Evolutionary conservation across 1,140 invertebrate species (phyloP).

Genomic region (Eciton burchellii): DNA sequence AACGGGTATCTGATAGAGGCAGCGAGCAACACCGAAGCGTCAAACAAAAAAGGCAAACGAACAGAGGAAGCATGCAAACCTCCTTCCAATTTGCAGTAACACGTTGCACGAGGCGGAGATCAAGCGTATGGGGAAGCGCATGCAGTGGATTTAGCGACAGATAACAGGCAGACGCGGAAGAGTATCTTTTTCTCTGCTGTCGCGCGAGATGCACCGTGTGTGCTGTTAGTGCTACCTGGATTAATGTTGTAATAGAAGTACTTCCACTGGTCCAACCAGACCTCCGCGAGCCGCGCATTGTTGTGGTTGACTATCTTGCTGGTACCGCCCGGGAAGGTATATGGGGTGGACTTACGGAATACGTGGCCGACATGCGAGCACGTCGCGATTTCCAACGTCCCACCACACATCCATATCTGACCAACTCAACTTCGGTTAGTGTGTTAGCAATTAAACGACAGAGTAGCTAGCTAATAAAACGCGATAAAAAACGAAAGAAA

Average conservation of each 20-base stretch:
- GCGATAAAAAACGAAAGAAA: constrained; percentile 51
- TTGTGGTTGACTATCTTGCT: constrained; percentile 99
- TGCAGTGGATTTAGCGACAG: constrained; percentile 32
- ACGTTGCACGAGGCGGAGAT: constrained; percentile 60
- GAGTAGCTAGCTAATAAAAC: constrained; percentile 42
- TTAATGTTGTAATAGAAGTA: constrained; percentile 99
- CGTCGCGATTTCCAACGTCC: constrained; percentile 95
- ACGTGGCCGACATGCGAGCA: constrained; percentile 98
- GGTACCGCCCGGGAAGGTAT: constrained; percentile 99
- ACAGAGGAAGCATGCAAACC: constrained; percentile 55
- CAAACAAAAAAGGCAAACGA: constrained; percentile 37
- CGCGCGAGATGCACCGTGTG: constrained; percentile 64
- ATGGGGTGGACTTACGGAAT: constrained; percentile 99
- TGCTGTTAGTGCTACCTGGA: constrained; percentile 90
- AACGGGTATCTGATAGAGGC: constrained; percentile 83
- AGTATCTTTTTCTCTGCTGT: constrained; percentile 49
- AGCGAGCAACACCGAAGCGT: constrained; percentile 26
- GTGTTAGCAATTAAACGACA: constrained; percentile 77
- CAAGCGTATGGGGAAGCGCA: constrained; percentile 22
- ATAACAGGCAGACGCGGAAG: background rate
- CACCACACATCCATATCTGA: constrained; percentile 99
- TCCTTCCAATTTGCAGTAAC: constrained; percentile 38
- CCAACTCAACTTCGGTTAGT: constrained; percentile 85
- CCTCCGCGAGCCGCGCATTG: constrained; percentile 97
- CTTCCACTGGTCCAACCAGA: constrained; percentile 99